A percentile compares a stretch with the other conserved stretches of the same genome.
These are phyloP conservation scores for Calidris pugnax DNA, from an alignment of 2,113 vertebrate genomes.

Conservation along the genomic window DNA sequence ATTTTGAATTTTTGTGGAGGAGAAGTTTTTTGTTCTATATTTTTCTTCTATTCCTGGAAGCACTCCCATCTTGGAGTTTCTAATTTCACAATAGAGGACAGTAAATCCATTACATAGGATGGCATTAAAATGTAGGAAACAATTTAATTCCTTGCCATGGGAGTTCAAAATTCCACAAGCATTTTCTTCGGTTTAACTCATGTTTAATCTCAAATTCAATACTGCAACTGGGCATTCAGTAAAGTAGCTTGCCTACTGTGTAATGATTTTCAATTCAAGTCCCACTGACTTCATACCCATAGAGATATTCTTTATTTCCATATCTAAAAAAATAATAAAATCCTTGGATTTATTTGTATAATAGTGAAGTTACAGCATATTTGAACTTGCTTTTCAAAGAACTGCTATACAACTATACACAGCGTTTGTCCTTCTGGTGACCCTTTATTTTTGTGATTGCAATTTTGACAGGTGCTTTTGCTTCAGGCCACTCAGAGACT, in stretches of 20 bases:
- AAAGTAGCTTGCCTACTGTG: neutral
- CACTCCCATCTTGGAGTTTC: neutral
- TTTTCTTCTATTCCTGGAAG: neutral
- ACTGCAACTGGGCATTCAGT: neutral
- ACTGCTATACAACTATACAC: neutral
- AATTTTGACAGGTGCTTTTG: conserved; percentile 47
- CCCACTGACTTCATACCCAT: neutral
- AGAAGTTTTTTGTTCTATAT: neutral
- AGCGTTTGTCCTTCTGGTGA: conserved; percentile 27
- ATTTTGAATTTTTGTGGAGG: neutral
- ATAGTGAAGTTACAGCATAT: neutral
- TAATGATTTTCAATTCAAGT: conserved; percentile 19
- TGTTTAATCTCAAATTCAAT: conserved; percentile 43
- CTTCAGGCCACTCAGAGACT: conserved; percentile 46
- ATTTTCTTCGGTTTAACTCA: neutral
- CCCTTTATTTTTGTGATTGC: conserved; percentile 23
- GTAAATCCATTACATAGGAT: neutral
- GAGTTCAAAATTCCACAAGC: neutral
- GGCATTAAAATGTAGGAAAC: neutral
- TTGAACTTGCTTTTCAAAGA: neutral
- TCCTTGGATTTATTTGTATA: neutral
- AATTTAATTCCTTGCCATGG: neutral
- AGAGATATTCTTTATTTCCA: neutral
- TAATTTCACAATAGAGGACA: neutral
- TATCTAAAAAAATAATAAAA: neutral